Evolutionary conservation across 2,113 vertebrate species (phyloP).

Genomic region (Zingel zingel): DNA sequence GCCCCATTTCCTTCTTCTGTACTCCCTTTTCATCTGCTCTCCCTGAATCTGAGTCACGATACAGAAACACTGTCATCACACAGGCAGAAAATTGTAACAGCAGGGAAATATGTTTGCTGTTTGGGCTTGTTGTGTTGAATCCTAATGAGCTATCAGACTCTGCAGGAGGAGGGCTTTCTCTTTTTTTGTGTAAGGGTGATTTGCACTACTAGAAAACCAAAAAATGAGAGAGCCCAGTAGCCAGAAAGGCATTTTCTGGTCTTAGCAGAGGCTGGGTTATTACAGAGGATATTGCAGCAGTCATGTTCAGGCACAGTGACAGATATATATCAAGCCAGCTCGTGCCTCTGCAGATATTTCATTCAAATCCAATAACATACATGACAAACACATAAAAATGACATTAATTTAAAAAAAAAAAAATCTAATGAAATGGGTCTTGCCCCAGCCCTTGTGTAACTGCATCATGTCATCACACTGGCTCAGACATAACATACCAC

Average conservation of each 20-base stretch:
- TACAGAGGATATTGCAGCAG: constrained; percentile 72
- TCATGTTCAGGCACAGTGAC: constrained; percentile 55
- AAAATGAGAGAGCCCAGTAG: constrained; percentile 71
- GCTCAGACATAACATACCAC: constrained; percentile 17
- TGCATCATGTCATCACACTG: constrained; percentile 15
- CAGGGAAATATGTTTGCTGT: constrained; percentile 81
- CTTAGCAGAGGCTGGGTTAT: constrained; percentile 69
- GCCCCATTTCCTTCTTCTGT: constrained; percentile 19
- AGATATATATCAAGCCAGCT: constrained; percentile 67
- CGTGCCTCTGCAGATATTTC: constrained; percentile 60
- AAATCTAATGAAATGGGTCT: constrained; percentile 51
- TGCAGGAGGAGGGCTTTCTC: constrained; percentile 65
- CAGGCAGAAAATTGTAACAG: constrained; percentile 74
- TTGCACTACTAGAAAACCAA: constrained; percentile 73
- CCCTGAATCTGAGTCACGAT: constrained; percentile 66
- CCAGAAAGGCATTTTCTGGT: constrained; percentile 73
- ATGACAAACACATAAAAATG: constrained; percentile 62
- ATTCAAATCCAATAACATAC: constrained; percentile 73
- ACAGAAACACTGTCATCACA: constrained; percentile 74
- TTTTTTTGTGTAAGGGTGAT: constrained; percentile 72
- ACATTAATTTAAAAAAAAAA: constrained; percentile 19
- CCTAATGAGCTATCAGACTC: constrained; percentile 78
- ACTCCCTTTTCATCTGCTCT: constrained; percentile 60
- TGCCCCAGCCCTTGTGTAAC: not conserved
- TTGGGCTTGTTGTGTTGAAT: constrained; percentile 79